These are phyloP conservation scores for Sigmodon hispidus DNA, from an alignment of 2,113 vertebrate genomes.

Conservation along the genomic window DNA sequence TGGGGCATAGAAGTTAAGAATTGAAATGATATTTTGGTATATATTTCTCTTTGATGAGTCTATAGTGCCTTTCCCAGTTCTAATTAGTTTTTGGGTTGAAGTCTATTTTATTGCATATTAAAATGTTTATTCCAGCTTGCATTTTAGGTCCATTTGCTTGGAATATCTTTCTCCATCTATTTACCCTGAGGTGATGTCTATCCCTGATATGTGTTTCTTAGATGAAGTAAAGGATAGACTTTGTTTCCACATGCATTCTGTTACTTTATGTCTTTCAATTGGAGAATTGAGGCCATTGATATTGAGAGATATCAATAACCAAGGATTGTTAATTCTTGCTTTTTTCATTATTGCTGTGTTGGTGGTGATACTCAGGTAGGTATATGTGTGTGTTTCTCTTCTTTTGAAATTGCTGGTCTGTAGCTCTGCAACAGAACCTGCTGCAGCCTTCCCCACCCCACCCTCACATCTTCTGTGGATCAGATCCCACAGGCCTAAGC, in stretches of 20 bases:
- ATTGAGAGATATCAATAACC: not conserved
- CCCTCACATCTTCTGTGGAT: not conserved
- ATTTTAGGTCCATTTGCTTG: not conserved
- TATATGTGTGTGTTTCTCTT: no score
- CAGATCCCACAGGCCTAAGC: not conserved
- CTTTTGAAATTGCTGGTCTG: not conserved
- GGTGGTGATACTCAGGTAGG: no score
- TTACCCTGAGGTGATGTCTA: not conserved
- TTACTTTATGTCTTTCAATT: not conserved
- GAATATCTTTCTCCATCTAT: not conserved
- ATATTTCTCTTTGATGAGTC: no score
- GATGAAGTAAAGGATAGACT: not conserved
- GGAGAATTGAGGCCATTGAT: not conserved
- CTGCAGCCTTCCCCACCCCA: not conserved
- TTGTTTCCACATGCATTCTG: not conserved
- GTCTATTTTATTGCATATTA: not conserved
- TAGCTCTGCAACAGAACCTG: not conserved
- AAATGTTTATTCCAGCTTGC: not conserved
- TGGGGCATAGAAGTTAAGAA: no score
- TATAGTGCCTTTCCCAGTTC: not conserved
- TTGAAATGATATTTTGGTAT: not conserved
- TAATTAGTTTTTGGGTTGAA: not conserved
- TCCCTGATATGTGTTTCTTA: not conserved
- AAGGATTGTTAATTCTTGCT: not conserved
- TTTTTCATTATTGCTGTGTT: not conserved